Evolutionary conservation across 2,888 invertebrate species (phyloP).

Genomic region (Eupithecia tripunctaria): DNA sequence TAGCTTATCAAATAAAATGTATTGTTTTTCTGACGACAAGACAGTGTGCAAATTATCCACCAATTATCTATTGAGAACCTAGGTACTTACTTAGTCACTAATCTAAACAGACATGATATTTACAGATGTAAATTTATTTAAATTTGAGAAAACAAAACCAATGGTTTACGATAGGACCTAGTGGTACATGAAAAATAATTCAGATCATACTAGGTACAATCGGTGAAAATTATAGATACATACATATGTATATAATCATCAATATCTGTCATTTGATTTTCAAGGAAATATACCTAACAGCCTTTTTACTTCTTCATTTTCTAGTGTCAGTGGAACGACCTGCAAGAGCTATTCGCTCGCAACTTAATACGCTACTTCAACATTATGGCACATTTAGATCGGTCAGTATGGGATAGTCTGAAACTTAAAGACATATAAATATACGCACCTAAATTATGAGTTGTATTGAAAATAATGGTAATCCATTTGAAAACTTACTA

Average conservation of each 20-base stretch:
- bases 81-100: too few species aligned
- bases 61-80: too few species aligned
- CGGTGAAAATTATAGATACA: neutral
- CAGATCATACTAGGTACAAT: neutral
- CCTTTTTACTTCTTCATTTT: neutral
- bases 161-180: neutral
- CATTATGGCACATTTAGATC: too few species aligned
- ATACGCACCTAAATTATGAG: too few species aligned
- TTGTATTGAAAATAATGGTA: too few species aligned
- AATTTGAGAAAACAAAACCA: neutral
- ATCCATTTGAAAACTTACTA: too few species aligned
- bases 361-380: neutral
- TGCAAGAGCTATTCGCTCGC: neutral
- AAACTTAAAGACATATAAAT: too few species aligned
- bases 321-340: neutral
- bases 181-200: neutral
- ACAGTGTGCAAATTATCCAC: neutral
- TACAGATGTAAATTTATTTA: neutral
- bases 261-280: neutral
- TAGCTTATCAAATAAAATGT: neutral
- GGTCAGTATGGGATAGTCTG: too few species aligned
- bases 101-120: too few species aligned
- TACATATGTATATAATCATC: too few species aligned
- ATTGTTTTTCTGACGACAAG: too few species aligned
- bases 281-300: neutral